Base-by-base conservation (phyloP, 2,888 invertebrate species). In the Linnaemya vulpina region DNA sequence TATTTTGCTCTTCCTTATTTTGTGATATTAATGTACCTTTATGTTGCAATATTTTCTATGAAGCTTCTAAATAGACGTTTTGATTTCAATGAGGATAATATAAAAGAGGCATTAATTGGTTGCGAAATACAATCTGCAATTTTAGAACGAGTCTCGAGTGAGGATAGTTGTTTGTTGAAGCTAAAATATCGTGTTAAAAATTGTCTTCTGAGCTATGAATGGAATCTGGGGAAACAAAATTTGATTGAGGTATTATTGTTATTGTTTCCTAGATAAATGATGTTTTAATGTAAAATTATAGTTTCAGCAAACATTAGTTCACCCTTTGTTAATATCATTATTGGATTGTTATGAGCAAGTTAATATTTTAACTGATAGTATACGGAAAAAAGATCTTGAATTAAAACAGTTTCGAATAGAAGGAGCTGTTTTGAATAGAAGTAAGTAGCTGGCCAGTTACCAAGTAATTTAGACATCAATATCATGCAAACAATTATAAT, bases 341-440 rank as follows among this genome's bases (percentile, higher is more conserved):
- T 73, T 86, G 3, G 84, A 68, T 1, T 75, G 91, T 1, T 76
- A 84, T 5, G 74, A 87, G 5, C 88, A 90, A 86, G 82, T 89
- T 9, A 81, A 84, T 1, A 84, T 88, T 20, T 77, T 91, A 30
- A 84, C 89, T 1, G 87, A 89, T 0, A 83, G 88, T 8, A 71
- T 92, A 10, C 84, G 82, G 1, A 89, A 90, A 63, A 92, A 92
- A 71, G 92, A 92, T 67, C 58, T 84, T 0, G 92, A 92, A 86
- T 87, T 92, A 1, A 85, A 87, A 2, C 91, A 92, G 68, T 92
- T 90, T 70, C 89, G 88, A 63, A 68, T 55, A 0, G 92, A 92
- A 67, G 91, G 91, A 7, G 88, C 87, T 17, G 67, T 88, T 22
- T 77, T 92, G 22, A 87, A 88, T 40, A 87, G 91, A 87, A 88